phyloP scores from a whole-genome alignment of 2,888 invertebrate genomes.

The Trichogramma dendrolimi region DNA sequence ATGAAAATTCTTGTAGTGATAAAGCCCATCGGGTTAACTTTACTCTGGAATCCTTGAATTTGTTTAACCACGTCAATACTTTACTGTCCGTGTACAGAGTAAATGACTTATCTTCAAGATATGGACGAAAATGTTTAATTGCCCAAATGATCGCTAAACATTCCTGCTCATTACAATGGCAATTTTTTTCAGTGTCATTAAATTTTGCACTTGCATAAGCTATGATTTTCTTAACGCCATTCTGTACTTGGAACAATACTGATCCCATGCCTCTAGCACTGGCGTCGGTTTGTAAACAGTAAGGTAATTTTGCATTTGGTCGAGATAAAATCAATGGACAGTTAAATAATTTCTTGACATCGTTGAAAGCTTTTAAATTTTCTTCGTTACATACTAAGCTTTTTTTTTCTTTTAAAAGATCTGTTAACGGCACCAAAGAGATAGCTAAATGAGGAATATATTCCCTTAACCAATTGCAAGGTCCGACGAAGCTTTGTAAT shows the following conservation, averaged over 20 bases:
- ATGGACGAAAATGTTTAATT: too few relatives aligned
- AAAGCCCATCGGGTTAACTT: conserved; percentile 14
- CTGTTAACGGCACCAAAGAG: conserved; percentile 5
- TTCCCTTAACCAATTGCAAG: too few relatives aligned
- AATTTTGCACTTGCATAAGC: conserved; percentile 7
- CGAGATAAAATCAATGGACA: conserved; percentile 12
- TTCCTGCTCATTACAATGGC: too few relatives aligned
- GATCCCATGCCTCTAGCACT: too few relatives aligned
- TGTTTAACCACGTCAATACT: too few relatives aligned
- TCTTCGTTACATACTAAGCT: conserved; percentile 2
- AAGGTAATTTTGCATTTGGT: too few relatives aligned
- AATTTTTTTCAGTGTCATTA: neutral
- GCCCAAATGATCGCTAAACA: too few relatives aligned
- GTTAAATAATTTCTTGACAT: neutral
- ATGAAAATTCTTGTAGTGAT: conserved; percentile 22
- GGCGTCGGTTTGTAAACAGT: too few relatives aligned
- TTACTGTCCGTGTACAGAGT: too few relatives aligned
- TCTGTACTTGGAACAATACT: neutral
- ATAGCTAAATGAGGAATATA: conserved; percentile 3
- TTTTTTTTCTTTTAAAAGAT: neutral
- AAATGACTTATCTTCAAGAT: too few relatives aligned
- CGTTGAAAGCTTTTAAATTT: conserved; percentile 1
- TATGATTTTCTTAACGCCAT: conserved; percentile 21
- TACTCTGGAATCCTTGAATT: too few relatives aligned
- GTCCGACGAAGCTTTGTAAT: conserved; percentile 8